Conservation (phyloP, 1,140 invertebrate species). For the Belonocnema kinseyi region DNA sequence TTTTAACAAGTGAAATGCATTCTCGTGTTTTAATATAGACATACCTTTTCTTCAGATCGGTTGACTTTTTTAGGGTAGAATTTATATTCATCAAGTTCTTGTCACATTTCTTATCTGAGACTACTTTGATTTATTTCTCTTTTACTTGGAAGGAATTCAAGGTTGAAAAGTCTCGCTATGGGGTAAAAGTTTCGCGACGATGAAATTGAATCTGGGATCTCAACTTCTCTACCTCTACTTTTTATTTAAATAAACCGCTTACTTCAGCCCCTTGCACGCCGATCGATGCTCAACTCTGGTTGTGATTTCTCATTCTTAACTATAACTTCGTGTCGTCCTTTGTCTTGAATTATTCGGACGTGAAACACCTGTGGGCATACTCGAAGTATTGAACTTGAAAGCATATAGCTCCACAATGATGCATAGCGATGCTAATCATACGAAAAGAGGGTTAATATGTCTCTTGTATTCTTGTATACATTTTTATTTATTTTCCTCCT, state of each 20-base stretch:
- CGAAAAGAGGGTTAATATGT: too few relatives aligned
- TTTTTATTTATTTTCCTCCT: too few relatives aligned
- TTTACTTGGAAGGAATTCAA: constrained; percentile 26
- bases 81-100: constrained; percentile 17
- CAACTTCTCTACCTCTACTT: neutral
- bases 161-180: constrained; percentile 25
- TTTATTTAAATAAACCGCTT: constrained; percentile 31
- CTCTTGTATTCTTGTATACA: too few relatives aligned
- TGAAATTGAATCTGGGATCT: constrained; percentile 17
- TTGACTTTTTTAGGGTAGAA: neutral
- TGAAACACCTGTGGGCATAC: neutral
- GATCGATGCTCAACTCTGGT: constrained; percentile 14
- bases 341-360: neutral
- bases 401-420: neutral
- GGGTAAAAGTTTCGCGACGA: constrained; percentile 27
- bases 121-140: constrained; percentile 28
- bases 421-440: too few relatives aligned
- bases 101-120: neutral
- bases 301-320: neutral
- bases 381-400: neutral
- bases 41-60: constrained; percentile 8
- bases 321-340: neutral
- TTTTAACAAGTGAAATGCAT: too few relatives aligned
- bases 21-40: too few relatives aligned
- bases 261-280: neutral